Base-by-base conservation (phyloP, 2,797 vertebrate genomes). In the Pseudomugil tenellus region DNA sequence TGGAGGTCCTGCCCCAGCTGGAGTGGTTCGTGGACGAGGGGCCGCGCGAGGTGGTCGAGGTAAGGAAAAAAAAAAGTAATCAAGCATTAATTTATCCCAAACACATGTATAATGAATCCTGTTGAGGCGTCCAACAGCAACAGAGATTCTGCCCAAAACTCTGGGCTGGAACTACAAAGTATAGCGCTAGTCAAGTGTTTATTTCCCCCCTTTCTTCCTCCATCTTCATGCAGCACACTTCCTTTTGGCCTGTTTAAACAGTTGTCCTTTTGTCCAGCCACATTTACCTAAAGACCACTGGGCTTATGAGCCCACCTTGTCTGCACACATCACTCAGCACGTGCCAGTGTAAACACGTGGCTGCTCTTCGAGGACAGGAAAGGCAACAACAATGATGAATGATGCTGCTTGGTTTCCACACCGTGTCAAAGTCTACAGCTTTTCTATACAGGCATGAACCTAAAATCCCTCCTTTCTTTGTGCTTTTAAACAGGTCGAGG, bases 1-100 rank as follows among this genome's bases (percentile, higher is more conserved):
- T 4, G 95, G 92, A 16, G 86, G n/a, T n/a, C n/a, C 94, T 0
- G 74, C 94, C 43, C 92, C 94, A 0, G 89, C 93, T 1, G 93
- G 95, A 56, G 90, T 95, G 64, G 88, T 94, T 69, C 92, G 96
- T 66, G 96, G 96, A 77, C 92, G 96, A 87, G 96, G 95, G 87
- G 92, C 92, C 76, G 78, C 95, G 0, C 89, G 96, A 86, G 96
- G 96, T 25, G 95, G 96, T 80, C 92, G 96, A 94, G 96, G 96
- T 97, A 91, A 58, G 19, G 2, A 28, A 23, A 6, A 34, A 21
- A 46, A 51, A 19, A 31, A 13, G 46, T 0, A 28, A 62, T 35
- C 60, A 60, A 54, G 49, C 55, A 57, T 58, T 72, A 16, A 60
- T 37, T 74, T 29, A 62, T 35, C 17, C 39, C 19, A 7, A n/a